Evolutionary conservation across 2,888 invertebrate genomes (phyloP).

Genomic region (Dryococelus australis): DNA sequence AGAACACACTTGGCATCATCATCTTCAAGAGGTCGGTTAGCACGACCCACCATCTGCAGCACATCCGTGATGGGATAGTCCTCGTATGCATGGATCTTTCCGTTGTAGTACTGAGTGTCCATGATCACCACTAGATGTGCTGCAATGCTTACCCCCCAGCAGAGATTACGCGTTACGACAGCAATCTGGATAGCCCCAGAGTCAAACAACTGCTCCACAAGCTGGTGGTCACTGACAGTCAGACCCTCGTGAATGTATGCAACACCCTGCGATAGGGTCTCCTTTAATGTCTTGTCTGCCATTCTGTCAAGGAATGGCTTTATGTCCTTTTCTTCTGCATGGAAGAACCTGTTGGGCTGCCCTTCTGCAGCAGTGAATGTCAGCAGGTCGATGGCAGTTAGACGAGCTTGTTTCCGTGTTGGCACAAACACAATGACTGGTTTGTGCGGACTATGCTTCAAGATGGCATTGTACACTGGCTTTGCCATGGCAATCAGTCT

Average conservation of each 20-base stretch:
- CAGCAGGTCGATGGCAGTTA: conserved; percentile 95
- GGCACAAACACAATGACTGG: conserved; percentile 93
- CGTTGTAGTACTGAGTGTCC: conserved; percentile 93
- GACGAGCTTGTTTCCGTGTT: conserved; percentile 85
- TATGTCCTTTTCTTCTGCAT: conserved; percentile 85
- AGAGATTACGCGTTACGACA: conserved; percentile 90
- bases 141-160: conserved; percentile 90
- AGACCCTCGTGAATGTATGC: conserved; percentile 98
- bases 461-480: conserved; percentile 93
- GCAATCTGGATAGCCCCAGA: conserved; percentile 93
- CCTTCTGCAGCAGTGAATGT: conserved; percentile 93
- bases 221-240: conserved; percentile 79
- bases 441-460: conserved; percentile 81
- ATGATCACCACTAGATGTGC: conserved; percentile 96
- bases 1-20: conserved; percentile 94
- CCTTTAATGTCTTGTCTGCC: conserved; percentile 88
- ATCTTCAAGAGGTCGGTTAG: conserved; percentile 91
- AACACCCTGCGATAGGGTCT: conserved; percentile 93
- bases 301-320: conserved; percentile 88
- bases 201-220: conserved; percentile 93
- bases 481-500: conserved; percentile 97
- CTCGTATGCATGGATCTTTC: conserved; percentile 82
- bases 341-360: conserved; percentile 86
- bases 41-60: conserved; percentile 96
- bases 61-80: conserved; percentile 98